These are phyloP conservation scores for Lepidochrysops patricia DNA, from an alignment of 2,888 invertebrate species.

Conservation along the genomic window DNA sequence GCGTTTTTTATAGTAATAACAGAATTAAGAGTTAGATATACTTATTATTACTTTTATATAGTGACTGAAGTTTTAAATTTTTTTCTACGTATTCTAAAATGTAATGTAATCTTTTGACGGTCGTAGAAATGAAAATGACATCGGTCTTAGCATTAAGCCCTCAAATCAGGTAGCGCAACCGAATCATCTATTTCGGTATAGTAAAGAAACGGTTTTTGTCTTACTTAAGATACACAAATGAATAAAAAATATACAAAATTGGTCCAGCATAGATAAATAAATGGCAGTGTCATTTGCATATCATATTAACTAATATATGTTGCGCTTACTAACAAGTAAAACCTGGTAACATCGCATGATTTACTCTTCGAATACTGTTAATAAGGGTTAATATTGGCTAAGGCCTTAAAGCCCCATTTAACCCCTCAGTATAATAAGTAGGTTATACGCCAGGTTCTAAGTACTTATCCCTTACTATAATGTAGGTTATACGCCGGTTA, in stretches of 20 bases:
- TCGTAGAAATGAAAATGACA: background rate
- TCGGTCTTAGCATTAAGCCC: background rate
- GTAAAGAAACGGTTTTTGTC: background rate
- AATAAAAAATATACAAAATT: background rate
- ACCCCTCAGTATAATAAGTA: too few species aligned
- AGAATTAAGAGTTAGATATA: too few species aligned
- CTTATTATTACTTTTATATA: too few species aligned
- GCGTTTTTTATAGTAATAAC: too few species aligned
- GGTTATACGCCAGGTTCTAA: too few species aligned
- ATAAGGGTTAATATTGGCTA: background rate
- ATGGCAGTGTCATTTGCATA: background rate
- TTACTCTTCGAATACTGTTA: background rate
- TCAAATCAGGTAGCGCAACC: background rate
- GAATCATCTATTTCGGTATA: background rate
- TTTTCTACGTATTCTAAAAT: too few species aligned
- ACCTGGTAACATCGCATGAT: background rate
- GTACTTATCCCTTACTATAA: too few species aligned
- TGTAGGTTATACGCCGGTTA: too few species aligned
- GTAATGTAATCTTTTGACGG: background rate
- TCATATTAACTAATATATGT: background rate
- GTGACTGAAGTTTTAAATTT: background rate
- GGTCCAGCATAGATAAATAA: background rate
- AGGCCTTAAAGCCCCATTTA: background rate
- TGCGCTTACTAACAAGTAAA: background rate
- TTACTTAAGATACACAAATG: background rate